phyloP scores from a whole-genome alignment of 2,888 invertebrate genomes.

The Machimus rusticus region DNA sequence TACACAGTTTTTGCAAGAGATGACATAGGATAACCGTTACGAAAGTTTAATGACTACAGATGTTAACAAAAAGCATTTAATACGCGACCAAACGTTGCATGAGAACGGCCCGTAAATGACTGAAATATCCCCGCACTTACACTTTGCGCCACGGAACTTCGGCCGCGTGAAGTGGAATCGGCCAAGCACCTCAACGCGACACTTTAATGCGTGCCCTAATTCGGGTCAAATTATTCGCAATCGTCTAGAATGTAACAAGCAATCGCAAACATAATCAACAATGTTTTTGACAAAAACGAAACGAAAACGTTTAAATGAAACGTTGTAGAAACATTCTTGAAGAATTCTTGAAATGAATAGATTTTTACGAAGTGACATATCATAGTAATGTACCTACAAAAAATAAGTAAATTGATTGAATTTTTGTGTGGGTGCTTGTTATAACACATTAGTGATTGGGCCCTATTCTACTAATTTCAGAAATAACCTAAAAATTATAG shows the following conservation, averaged over 20 bases:
- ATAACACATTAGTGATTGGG: no score
- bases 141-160: background rate
- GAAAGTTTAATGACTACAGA: conserved; percentile 30
- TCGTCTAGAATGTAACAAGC: background rate
- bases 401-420: no score
- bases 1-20: conserved; percentile 3
- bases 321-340: no score
- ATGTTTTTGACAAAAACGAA: no score
- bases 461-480: no score
- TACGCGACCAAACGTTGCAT: background rate
- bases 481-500: no score
- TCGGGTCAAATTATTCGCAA: background rate
- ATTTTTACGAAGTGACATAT: no score
- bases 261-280: background rate
- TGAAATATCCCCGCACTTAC: background rate
- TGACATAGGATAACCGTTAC: conserved; percentile 16
- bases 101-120: background rate
- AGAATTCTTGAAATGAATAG: no score
- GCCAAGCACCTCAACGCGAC: background rate
- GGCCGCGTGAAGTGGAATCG: background rate
- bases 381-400: no score
- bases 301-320: no score
- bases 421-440: no score
- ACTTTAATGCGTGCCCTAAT: background rate
- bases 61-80: conserved; percentile 14